These are phyloP conservation scores for Drosophila borborema DNA, from an alignment of 2,888 invertebrate genomes.

Conservation along the genomic window DNA sequence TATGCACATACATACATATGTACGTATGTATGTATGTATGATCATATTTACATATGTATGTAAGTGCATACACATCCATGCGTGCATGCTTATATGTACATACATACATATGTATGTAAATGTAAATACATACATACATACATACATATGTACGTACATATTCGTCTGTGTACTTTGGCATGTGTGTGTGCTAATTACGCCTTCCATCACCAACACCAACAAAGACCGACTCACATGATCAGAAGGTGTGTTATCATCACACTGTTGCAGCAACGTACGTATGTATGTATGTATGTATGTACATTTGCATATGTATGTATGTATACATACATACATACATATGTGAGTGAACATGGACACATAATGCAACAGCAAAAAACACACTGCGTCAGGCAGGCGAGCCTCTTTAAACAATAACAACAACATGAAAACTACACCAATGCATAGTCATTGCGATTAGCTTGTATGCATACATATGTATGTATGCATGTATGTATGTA, in stretches of 20 bases:
- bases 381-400: slow-evolving; percentile 32
- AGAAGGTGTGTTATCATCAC: background rate
- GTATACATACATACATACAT: background rate
- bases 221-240: slow-evolving; percentile 14
- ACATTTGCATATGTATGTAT: no score
- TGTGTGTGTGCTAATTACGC: background rate
- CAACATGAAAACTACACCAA: background rate
- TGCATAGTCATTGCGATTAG: no score
- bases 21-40: no score
- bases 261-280: background rate
- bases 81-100: no score
- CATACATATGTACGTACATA: background rate
- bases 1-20: no score
- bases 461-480: no score
- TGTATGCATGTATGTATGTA: background rate
- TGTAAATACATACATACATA: background rate
- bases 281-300: no score
- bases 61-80: no score
- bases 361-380: slow-evolving; percentile 23
- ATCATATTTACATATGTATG: no score
- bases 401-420: slow-evolving; percentile 34
- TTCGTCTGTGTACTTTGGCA: background rate
- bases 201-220: slow-evolving; percentile 8
- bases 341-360: slow-evolving; percentile 13
- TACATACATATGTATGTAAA: no score